Percentiles rank a stretch among this genome's conserved stretches.
phyloP scores from a whole-genome alignment of 2,797 vertebrate species.

The Thaleichthys pacificus region DNA sequence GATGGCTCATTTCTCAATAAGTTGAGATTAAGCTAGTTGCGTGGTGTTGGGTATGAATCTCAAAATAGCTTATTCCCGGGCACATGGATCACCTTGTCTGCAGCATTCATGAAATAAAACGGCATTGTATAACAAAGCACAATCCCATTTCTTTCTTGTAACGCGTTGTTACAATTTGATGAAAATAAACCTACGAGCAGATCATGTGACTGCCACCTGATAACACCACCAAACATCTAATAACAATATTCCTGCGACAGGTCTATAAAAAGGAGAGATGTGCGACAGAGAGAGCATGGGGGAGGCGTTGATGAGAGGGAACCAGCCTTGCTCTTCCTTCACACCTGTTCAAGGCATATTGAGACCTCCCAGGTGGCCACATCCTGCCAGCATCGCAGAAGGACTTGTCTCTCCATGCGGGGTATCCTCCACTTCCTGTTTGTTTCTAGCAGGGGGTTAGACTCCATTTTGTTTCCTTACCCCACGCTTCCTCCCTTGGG shows the following conservation, averaged over 20 bases:
- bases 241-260: slow-evolving; percentile 36
- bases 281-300: slow-evolving; percentile 45
- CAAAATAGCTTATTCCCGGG: no score
- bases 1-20: no score
- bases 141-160: neutral
- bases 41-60: no score
- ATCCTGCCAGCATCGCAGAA: slow-evolving; percentile 20
- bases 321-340: slow-evolving; percentile 51
- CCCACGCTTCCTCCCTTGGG: slow-evolving; percentile 5
- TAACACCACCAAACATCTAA: slow-evolving; percentile 34
- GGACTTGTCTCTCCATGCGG: slow-evolving; percentile 6
- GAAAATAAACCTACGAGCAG: neutral
- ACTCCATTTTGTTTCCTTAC: slow-evolving; percentile 27
- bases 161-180: neutral
- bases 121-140: no score
- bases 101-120: no score
- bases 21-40: no score
- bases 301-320: slow-evolving; percentile 28
- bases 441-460: slow-evolving; percentile 19
- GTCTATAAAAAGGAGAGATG: slow-evolving; percentile 43
- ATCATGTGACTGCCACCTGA: slow-evolving; percentile 39
- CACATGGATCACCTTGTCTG: no score
- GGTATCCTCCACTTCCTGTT: slow-evolving; percentile 13
- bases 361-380: slow-evolving; percentile 27
- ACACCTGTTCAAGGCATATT: slow-evolving; percentile 61